A percentile compares a stretch with the other conserved stretches of the same genome.
Evolutionary conservation across 2,113 vertebrate species (phyloP).

Genomic region (Echinops telfairi): DNA sequence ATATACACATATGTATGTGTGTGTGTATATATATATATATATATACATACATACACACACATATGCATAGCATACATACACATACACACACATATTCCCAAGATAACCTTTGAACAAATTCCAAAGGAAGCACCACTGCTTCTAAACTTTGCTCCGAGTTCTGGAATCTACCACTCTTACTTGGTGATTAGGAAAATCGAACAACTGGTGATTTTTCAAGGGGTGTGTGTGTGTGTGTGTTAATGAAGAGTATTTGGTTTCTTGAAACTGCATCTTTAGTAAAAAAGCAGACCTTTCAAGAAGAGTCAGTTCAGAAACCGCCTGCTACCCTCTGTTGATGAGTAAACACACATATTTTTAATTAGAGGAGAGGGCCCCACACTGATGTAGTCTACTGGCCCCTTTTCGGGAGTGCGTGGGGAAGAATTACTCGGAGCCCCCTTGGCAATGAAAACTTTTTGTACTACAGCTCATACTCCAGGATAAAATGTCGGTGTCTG

Average conservation of each 20-base stretch:
- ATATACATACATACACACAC: neutral
- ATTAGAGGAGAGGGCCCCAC: neutral
- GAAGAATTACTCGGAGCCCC: no score
- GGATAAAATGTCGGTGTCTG: no score
- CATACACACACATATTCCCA: neutral
- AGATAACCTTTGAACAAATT: constrained; percentile 62
- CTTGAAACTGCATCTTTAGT: constrained; percentile 59
- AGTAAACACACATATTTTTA: constrained; percentile 55
- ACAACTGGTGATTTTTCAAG: constrained; percentile 43
- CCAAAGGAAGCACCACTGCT: constrained; percentile 49
- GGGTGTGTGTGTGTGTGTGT: neutral
- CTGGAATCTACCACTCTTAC: constrained; percentile 54
- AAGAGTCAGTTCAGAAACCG: neutral
- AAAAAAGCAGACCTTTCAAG: constrained; percentile 44
- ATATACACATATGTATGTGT: no score
- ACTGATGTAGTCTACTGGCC: no score
- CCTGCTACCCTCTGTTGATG: neutral
- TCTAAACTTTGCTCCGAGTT: constrained; percentile 54
- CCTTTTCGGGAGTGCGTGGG: no score
- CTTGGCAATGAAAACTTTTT: no score
- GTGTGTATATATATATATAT: neutral
- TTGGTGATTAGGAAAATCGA: constrained; percentile 26
- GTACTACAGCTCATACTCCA: no score
- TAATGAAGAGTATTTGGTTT: constrained; percentile 3
- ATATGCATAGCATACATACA: no score